Evolutionary conservation across 2,113 vertebrate genomes (phyloP).

Genomic region (Rhynchopsitta pachyrhyncha): DNA sequence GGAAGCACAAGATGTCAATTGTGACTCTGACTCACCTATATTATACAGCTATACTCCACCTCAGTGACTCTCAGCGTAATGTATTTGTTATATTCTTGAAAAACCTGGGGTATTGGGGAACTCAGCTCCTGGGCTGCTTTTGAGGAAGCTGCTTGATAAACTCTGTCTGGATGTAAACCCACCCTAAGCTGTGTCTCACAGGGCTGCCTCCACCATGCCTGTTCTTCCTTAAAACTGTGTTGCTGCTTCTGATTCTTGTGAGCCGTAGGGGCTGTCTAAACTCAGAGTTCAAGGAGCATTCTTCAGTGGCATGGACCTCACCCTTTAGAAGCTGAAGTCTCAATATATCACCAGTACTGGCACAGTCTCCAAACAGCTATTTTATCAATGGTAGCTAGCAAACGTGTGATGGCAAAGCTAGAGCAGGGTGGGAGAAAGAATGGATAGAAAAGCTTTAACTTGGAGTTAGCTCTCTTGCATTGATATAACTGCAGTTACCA

Average conservation of each 20-base stretch:
- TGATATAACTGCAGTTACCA: not conserved
- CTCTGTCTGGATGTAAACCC: not conserved
- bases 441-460: not conserved
- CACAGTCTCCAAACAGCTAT: not conserved
- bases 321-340: not conserved
- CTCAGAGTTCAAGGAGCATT: not conserved
- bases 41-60: not conserved
- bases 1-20: not conserved
- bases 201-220: not conserved
- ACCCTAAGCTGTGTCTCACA: not conserved
- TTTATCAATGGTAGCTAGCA: not conserved
- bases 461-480: not conserved
- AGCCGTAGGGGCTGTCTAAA: not conserved
- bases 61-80: not conserved
- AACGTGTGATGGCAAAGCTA: not conserved
- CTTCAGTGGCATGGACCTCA: not conserved
- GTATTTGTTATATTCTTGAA: not conserved
- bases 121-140: not conserved
- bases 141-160: not conserved
- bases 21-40: not conserved
- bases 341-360: not conserved
- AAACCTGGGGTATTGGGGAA: not conserved
- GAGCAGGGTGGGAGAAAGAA: not conserved
- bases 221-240: not conserved
- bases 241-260: not conserved